These are phyloP conservation scores for Mallotus villosus DNA, from an alignment of 2,797 vertebrate species.

Conservation along the genomic window DNA sequence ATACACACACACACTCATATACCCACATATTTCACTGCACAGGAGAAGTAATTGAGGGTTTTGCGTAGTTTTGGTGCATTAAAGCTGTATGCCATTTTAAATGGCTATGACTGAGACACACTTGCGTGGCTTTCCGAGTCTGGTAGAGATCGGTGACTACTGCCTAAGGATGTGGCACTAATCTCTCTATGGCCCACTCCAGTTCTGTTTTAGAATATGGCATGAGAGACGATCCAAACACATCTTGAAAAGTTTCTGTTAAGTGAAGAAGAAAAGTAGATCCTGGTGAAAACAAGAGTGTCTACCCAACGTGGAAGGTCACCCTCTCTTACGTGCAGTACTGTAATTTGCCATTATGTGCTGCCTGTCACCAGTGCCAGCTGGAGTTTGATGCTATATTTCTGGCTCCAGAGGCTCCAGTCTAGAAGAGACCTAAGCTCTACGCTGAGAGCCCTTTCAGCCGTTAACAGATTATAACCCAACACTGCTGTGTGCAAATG, in stretches of 20 bases:
- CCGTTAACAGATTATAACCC: slow-evolving; percentile 73
- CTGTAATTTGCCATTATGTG: slow-evolving; percentile 52
- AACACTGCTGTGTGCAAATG: slow-evolving; percentile 75
- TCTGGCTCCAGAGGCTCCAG: slow-evolving; percentile 60
- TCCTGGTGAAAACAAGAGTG: slow-evolving; percentile 23
- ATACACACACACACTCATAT: slow-evolving; percentile 35
- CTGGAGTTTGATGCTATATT: slow-evolving; percentile 12
- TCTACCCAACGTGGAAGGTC: slow-evolving; percentile 62
- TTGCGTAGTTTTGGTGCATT: slow-evolving; percentile 74
- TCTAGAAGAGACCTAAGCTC: slow-evolving; percentile 61
- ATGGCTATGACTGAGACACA: slow-evolving; percentile 72
- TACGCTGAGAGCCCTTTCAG: slow-evolving; percentile 63
- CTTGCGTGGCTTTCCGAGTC: slow-evolving; percentile 72
- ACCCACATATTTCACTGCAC: slow-evolving; percentile 55
- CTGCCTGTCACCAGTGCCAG: not conserved
- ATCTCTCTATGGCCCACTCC: slow-evolving; percentile 60
- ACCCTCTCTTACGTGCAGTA: slow-evolving; percentile 59
- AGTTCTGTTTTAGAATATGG: slow-evolving; percentile 52
- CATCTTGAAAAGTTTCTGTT: slow-evolving; percentile 1
- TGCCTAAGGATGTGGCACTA: slow-evolving; percentile 71
- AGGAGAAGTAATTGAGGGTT: slow-evolving; percentile 75
- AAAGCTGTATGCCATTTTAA: slow-evolving; percentile 72
- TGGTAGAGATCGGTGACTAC: slow-evolving; percentile 70
- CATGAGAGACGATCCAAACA: slow-evolving; percentile 41
- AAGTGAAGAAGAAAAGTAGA: not conserved